Evolutionary conservation across 2,888 invertebrate genomes (phyloP).

Genomic region (Drosophila monieri): DNA sequence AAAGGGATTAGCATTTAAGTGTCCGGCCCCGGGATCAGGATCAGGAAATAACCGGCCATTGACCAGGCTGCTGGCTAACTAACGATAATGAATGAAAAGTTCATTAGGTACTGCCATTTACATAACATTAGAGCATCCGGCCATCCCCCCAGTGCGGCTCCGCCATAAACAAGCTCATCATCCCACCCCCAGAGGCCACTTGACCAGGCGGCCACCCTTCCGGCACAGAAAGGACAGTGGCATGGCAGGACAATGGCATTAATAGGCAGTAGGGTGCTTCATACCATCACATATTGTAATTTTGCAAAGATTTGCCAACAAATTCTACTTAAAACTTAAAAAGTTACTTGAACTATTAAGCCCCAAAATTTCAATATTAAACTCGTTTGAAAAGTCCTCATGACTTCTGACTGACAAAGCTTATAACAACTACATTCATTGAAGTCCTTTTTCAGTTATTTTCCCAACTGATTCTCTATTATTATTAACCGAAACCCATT

Average conservation of each 20-base stretch:
- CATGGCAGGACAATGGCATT: constrained; percentile 17
- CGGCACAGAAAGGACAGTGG: constrained; percentile 13
- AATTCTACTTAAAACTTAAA: background rate
- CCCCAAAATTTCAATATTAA: background rate
- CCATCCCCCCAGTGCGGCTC: constrained; percentile 8
- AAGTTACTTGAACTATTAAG: background rate
- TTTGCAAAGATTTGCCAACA: background rate
- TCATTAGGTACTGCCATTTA: constrained; percentile 79
- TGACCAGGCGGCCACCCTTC: constrained; percentile 12
- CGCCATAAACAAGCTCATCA: constrained; percentile 43
- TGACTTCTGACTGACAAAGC: background rate
- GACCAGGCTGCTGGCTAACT: constrained; percentile 57
- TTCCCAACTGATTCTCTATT: background rate
- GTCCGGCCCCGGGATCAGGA: constrained; percentile 29
- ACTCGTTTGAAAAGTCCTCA: background rate
- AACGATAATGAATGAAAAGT: constrained; percentile 80
- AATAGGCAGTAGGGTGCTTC: constrained; percentile 45
- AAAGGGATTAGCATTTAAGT: constrained; percentile 72
- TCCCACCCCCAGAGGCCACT: constrained; percentile 10
- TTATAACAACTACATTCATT: background rate
- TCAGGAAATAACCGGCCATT: constrained; percentile 57
- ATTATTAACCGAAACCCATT: background rate
- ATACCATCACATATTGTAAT: background rate
- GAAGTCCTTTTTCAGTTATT: background rate
- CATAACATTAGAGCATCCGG: constrained; percentile 76